phyloP scores from a whole-genome alignment of 1,140 invertebrate genomes.

The Melitaea cinxia region DNA sequence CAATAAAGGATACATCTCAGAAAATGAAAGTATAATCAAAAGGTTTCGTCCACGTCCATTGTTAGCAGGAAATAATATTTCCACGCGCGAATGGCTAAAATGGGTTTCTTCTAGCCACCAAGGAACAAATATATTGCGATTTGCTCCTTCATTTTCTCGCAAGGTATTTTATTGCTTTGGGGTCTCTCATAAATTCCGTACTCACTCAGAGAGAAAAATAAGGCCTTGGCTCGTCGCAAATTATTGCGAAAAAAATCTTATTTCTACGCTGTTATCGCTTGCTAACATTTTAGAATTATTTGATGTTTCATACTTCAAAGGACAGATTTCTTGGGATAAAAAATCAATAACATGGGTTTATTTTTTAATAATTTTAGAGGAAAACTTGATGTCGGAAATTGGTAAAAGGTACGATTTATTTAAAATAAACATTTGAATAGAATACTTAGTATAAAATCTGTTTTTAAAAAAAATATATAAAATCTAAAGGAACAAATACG shows the following conservation, averaged over 20 bases:
- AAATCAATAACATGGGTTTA: neutral
- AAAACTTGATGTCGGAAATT: too few species aligned
- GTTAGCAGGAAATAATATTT: slow-evolving; percentile 65
- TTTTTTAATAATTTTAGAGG: neutral
- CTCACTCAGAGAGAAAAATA: slow-evolving; percentile 78
- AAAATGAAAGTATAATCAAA: slow-evolving; percentile 37
- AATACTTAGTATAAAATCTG: too few species aligned
- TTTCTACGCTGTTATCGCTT: slow-evolving; percentile 65
- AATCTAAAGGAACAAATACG: too few species aligned
- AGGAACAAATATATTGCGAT: slow-evolving; percentile 79
- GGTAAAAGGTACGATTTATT: too few species aligned
- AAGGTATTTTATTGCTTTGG: slow-evolving; percentile 81
- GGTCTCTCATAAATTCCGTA: slow-evolving; percentile 76
- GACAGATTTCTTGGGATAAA: neutral
- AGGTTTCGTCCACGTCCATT: slow-evolving; percentile 40
- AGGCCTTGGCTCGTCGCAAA: slow-evolving; percentile 62
- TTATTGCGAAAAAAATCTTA: slow-evolving; percentile 71
- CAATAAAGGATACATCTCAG: slow-evolving; percentile 35
- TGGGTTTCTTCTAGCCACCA: slow-evolving; percentile 66
- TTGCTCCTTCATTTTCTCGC: slow-evolving; percentile 79
- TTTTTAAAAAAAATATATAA: too few species aligned
- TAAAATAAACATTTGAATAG: too few species aligned
- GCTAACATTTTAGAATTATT: slow-evolving; percentile 29
- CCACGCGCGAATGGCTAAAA: slow-evolving; percentile 65
- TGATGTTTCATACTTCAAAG: slow-evolving; percentile 21